phyloP scores from a whole-genome alignment of 2,797 vertebrate species.

The Enteromius mattozi region DNA sequence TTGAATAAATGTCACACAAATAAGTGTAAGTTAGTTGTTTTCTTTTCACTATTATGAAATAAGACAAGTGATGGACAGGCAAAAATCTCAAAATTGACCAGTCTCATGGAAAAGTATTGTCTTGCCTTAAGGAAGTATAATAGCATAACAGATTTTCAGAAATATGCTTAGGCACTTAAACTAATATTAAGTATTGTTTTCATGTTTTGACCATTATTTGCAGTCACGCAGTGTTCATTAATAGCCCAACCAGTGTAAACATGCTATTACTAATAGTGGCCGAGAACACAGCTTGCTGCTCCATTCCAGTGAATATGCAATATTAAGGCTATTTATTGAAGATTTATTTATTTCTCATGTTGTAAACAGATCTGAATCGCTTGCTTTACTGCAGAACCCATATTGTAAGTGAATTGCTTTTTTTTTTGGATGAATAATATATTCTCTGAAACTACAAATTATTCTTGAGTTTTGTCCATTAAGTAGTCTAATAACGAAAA shows the following conservation, averaged over 20 bases:
- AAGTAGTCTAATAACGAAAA: background rate
- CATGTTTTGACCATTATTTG: conserved; percentile 1
- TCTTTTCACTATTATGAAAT: background rate
- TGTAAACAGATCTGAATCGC: background rate
- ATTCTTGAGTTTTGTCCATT: background rate
- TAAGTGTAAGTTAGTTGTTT: background rate
- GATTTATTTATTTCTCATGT: background rate
- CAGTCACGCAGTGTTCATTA: background rate
- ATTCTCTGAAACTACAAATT: background rate
- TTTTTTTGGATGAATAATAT: background rate
- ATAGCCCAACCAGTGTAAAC: conserved; percentile 3
- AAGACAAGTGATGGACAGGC: background rate
- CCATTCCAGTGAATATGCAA: background rate
- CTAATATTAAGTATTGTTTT: background rate
- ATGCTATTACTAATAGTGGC: background rate
- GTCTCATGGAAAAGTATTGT: background rate
- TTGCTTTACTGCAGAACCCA: background rate
- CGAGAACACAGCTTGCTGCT: background rate
- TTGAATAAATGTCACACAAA: background rate
- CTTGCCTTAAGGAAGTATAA: background rate
- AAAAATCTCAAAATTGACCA: background rate
- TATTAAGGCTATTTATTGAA: background rate
- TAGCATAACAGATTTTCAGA: background rate
- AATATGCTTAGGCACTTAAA: background rate
- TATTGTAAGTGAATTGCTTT: background rate